phyloP scores from a whole-genome alignment of 2,113 vertebrate species.

The Nerophis ophidion region DNA sequence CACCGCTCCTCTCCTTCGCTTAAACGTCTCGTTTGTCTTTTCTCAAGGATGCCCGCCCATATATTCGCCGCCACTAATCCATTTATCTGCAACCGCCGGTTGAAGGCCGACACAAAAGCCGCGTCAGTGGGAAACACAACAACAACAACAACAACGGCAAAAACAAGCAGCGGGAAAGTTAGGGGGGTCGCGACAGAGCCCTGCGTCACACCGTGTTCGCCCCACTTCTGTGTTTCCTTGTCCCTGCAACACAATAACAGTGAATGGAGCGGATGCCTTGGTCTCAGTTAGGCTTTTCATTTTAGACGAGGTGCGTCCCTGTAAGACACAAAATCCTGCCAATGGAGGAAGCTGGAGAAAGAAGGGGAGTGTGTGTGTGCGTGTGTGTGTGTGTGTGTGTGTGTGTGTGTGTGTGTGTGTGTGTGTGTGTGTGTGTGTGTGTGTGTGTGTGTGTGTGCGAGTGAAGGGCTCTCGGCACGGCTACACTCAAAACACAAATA shows the following conservation, averaged over 20 bases:
- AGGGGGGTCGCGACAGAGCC: slow-evolving; percentile 57
- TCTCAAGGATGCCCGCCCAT: slow-evolving; percentile 73
- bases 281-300: slow-evolving; percentile 50
- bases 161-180: slow-evolving; percentile 63
- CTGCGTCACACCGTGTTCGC: slow-evolving; percentile 52
- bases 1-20: slow-evolving; percentile 44
- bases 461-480: slow-evolving; percentile 38
- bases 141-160: slow-evolving; percentile 43
- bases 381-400: no score
- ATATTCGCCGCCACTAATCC: slow-evolving; percentile 79
- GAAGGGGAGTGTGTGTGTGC: slow-evolving; percentile 16
- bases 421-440: no score
- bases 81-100: slow-evolving; percentile 76
- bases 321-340: slow-evolving; percentile 46
- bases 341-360: slow-evolving; percentile 50
- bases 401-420: slow-evolving; percentile 10
- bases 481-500: slow-evolving; percentile 62
- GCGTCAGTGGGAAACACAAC: slow-evolving; percentile 22
- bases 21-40: slow-evolving; percentile 71
- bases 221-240: slow-evolving; percentile 54
- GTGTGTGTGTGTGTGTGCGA: slow-evolving; percentile 14
- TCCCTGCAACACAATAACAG: slow-evolving; percentile 48
- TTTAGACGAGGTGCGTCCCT: slow-evolving; percentile 43
- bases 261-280: slow-evolving; percentile 44
- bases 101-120: slow-evolving; percentile 73